phyloP scores from a whole-genome alignment of 2,888 invertebrate species.

The Danaus chrysippus region DNA sequence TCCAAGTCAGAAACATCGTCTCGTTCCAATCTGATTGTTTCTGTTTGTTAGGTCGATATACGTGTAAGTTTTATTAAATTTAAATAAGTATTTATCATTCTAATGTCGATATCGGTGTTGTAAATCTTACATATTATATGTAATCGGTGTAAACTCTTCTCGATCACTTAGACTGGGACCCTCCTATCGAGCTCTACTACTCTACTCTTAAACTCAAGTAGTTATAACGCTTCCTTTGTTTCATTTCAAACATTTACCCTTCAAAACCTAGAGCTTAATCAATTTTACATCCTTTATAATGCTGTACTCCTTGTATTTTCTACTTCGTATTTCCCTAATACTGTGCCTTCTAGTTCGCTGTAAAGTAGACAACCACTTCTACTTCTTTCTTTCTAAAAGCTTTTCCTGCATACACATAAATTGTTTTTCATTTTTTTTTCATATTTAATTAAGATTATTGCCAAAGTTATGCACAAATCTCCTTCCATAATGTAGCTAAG shows the following conservation, averaged over 20 bases:
- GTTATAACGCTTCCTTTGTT: conserved; percentile 17
- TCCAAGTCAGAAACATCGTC: conserved; percentile 12
- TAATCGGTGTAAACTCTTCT: conserved; percentile 45
- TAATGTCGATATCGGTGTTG: conserved; percentile 51
- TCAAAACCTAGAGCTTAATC: conserved; percentile 22
- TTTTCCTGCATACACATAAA: conserved; percentile 9
- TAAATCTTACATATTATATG: conserved; percentile 25
- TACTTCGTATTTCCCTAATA: conserved; percentile 50
- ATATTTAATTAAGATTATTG: conserved; percentile 17
- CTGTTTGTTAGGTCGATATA: conserved; percentile 45
- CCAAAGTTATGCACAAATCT: conserved; percentile 31
- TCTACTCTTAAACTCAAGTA: conserved; percentile 24
- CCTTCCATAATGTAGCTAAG: conserved; percentile 30
- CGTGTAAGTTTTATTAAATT: conserved; percentile 51
- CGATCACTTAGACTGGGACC: conserved; percentile 40
- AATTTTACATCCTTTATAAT: conserved; percentile 16
- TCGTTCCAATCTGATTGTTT: conserved; percentile 49
- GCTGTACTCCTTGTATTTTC: conserved; percentile 14
- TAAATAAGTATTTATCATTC: conserved; percentile 45
- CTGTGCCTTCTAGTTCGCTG: conserved; percentile 75
- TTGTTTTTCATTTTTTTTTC: conserved; percentile 9
- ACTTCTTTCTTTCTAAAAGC: conserved; percentile 22
- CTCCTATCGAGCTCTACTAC: conserved; percentile 26
- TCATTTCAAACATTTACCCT: conserved; percentile 12
- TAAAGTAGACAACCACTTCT: conserved; percentile 50